Evolutionary conservation across 2,888 invertebrate genomes (phyloP).

Genomic region (Meandrusa payeni): DNA sequence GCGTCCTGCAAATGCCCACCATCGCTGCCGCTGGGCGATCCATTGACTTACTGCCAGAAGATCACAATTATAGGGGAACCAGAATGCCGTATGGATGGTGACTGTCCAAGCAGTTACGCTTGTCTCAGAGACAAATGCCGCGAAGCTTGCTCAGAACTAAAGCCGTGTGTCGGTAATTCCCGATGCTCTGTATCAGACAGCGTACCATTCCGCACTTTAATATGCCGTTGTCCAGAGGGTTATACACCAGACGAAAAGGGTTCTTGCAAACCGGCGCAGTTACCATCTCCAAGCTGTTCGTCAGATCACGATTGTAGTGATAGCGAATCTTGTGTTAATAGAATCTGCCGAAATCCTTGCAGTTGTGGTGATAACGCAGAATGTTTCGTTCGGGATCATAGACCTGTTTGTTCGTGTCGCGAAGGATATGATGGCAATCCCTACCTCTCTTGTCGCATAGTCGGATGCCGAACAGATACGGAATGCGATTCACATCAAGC

Average conservation of each 20-base stretch:
- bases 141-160: slow-evolving; percentile 88
- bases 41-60: slow-evolving; percentile 87
- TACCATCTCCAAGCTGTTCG: slow-evolving; percentile 88
- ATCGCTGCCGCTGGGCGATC: slow-evolving; percentile 89
- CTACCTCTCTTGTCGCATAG: slow-evolving; percentile 87
- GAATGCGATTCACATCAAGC: slow-evolving; percentile 92
- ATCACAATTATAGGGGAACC: slow-evolving; percentile 74
- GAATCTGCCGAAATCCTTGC: slow-evolving; percentile 93
- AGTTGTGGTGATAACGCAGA: slow-evolving; percentile 92
- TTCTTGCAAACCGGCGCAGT: slow-evolving; percentile 86
- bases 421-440: slow-evolving; percentile 94
- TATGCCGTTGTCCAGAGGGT: slow-evolving; percentile 92
- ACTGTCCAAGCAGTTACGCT: slow-evolving; percentile 90
- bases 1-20: slow-evolving; percentile 92
- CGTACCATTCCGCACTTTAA: slow-evolving; percentile 91
- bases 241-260: slow-evolving; percentile 90
- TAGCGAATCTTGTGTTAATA: slow-evolving; percentile 91
- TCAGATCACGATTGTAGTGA: slow-evolving; percentile 89
- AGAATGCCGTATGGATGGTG: slow-evolving; percentile 88
- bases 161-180: slow-evolving; percentile 88
- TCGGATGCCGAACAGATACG: slow-evolving; percentile 90
- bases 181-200: slow-evolving; percentile 92
- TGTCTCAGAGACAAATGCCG: slow-evolving; percentile 90
- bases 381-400: slow-evolving; percentile 90
- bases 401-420: slow-evolving; percentile 92